phyloP scores from a whole-genome alignment of 2,113 vertebrate genomes.

The Halcyon malimbica region DNA sequence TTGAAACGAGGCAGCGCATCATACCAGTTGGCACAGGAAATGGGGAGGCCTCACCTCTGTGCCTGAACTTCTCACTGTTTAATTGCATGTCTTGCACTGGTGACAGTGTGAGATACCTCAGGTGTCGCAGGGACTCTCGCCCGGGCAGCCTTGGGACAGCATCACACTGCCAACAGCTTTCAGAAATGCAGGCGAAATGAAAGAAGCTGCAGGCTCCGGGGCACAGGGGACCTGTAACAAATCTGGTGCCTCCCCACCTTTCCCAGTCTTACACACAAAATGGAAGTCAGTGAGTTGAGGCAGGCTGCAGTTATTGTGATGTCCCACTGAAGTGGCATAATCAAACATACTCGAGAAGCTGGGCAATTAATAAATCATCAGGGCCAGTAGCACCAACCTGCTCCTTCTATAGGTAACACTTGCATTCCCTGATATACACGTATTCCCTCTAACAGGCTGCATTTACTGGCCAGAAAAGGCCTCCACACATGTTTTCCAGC shows the following conservation, averaged over 20 bases:
- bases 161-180: neutral
- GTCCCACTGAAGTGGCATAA: neutral
- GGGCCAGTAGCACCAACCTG: neutral
- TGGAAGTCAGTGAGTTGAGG: neutral
- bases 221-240: neutral
- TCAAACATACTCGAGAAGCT: neutral
- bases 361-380: neutral
- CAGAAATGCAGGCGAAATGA: neutral
- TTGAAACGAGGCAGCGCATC: neutral
- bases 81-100: rapidly evolving
- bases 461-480: neutral
- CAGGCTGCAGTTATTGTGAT: neutral
- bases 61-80: neutral
- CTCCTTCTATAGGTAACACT: neutral
- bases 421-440: neutral
- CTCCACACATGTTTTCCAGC: neutral
- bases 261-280: neutral
- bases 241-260: too few species aligned
- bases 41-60: neutral
- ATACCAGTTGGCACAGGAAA: neutral
- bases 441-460: neutral
- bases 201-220: neutral
- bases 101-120: neutral
- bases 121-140: rapidly evolving
- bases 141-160: neutral